Evolutionary conservation across 2,888 invertebrate genomes (phyloP).

Genomic region (Ophraella communa): DNA sequence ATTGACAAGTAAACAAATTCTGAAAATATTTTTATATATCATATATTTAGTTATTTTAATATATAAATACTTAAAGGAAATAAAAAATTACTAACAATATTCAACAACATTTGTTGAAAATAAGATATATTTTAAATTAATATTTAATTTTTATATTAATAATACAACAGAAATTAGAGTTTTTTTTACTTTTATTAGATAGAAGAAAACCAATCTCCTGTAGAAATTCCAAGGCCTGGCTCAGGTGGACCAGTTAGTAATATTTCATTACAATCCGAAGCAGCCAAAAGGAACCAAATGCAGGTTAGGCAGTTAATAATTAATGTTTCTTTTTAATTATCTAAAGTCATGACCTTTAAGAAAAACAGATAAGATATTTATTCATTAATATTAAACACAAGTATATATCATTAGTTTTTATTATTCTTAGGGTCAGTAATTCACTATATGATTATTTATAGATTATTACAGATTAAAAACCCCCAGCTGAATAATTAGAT

Average conservation of each 20-base stretch:
- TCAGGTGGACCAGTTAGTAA: conserved; percentile 55
- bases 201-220: conserved; percentile 58
- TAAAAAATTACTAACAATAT: too few relatives aligned
- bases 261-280: conserved; percentile 53
- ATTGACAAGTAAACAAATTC: too few relatives aligned
- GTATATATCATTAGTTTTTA: not conserved
- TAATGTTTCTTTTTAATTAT: not conserved
- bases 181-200: conserved; percentile 51
- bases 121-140: too few relatives aligned
- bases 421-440: not conserved
- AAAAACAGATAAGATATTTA: not conserved
- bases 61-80: too few relatives aligned
- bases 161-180: too few relatives aligned
- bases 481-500: too few relatives aligned
- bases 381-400: not conserved
- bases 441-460: too few relatives aligned
- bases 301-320: conserved; percentile 50
- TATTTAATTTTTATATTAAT: too few relatives aligned
- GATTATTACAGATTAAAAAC: too few relatives aligned
- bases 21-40: too few relatives aligned
- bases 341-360: not conserved
- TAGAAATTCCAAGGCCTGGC: conserved; percentile 56
- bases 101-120: too few relatives aligned
- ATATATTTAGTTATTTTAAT: too few relatives aligned
- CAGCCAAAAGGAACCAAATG: conserved; percentile 58